Conservation (phyloP, 2,888 invertebrate genomes). For the Lasioglossum morio region DNA sequence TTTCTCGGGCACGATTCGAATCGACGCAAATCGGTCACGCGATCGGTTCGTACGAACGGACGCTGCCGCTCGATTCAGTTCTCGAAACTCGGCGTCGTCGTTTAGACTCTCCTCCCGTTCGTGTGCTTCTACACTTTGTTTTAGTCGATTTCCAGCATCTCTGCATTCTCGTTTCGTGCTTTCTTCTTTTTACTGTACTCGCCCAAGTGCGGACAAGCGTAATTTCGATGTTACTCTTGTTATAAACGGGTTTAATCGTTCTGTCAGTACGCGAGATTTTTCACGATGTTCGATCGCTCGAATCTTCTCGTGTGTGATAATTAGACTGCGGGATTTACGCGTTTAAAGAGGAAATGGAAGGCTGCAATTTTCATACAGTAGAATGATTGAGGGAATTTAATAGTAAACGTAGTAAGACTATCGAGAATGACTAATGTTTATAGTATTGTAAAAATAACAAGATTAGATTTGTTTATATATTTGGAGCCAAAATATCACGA, state of each 20-base stretch:
- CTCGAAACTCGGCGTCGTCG: background rate
- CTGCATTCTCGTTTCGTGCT: background rate
- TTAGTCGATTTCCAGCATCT: background rate
- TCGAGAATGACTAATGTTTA: too few species aligned
- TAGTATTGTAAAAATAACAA: too few species aligned
- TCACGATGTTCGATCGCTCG: background rate
- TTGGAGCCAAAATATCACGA: too few species aligned
- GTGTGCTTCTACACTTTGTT: background rate
- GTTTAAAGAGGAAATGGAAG: too few species aligned
- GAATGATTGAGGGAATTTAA: background rate
- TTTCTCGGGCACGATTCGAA: conserved; percentile 34
- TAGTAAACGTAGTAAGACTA: too few species aligned
- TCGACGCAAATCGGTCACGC: conserved; percentile 17
- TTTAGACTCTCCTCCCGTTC: background rate
- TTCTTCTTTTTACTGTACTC: background rate
- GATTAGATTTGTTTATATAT: too few species aligned
- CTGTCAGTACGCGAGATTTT: background rate
- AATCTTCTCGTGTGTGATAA: background rate
- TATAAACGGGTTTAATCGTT: background rate
- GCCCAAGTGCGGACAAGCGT: background rate
- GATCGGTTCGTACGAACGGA: background rate
- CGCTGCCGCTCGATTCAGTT: background rate
- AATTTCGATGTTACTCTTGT: conserved; percentile 1
- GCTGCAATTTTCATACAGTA: background rate
- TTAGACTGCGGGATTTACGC: background rate